Evolutionary conservation across 2,888 invertebrate genomes (phyloP).

Genomic region (Ommatoiulus sabulosus): DNA sequence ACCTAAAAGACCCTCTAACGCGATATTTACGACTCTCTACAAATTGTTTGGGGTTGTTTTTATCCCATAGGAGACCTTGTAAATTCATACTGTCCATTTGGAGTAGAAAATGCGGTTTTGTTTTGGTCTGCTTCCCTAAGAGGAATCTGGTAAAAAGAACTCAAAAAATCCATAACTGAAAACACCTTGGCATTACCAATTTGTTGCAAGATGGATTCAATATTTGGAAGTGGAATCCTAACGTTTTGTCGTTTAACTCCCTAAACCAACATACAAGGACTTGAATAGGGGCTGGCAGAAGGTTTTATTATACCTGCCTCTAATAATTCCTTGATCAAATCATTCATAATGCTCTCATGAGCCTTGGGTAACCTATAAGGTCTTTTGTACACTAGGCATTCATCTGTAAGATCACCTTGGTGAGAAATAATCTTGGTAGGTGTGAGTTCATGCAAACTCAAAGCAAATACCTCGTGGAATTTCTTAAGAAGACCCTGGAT

Average conservation of each 20-base stretch:
- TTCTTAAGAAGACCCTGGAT: too few relatives aligned
- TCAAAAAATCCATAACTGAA: slow-evolving; percentile 64
- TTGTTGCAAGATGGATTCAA: slow-evolving; percentile 55
- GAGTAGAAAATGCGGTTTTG: slow-evolving; percentile 59
- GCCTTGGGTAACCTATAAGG: neutral
- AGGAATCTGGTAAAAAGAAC: slow-evolving; percentile 58
- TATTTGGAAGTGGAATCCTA: slow-evolving; percentile 38
- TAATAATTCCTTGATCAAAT: neutral
- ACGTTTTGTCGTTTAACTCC: neutral
- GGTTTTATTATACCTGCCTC: neutral
- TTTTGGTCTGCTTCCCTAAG: slow-evolving; percentile 51
- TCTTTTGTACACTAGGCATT: neutral
- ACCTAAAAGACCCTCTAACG: neutral
- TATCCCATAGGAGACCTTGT: neutral
- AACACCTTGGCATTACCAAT: slow-evolving; percentile 63
- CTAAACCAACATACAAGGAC: slow-evolving; percentile 15
- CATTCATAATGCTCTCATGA: neutral
- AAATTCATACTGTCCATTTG: slow-evolving; percentile 60
- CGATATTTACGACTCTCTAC: neutral
- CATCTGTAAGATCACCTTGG: neutral
- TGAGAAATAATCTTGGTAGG: neutral
- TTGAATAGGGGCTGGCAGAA: neutral
- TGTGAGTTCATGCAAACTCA: neutral
- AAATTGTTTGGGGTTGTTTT: slow-evolving; percentile 13
- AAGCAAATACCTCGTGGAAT: too few relatives aligned